Conservation (phyloP, 2,113 vertebrate species). For the Podarcis raffonei region DNA sequence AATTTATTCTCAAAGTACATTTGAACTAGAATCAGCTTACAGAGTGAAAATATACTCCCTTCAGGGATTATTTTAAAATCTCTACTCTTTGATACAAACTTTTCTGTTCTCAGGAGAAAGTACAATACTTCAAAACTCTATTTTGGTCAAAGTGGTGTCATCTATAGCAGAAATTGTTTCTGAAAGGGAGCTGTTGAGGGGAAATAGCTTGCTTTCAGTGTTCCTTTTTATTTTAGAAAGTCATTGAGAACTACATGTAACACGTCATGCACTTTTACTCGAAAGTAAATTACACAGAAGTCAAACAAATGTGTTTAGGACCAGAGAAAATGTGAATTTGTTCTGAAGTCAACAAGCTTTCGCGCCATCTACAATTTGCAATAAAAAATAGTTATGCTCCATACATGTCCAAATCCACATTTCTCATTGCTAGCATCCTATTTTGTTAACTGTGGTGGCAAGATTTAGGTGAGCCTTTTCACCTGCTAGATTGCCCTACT, state of each 20-base stretch:
- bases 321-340: background rate
- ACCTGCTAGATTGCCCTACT: background rate
- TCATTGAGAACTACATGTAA: background rate
- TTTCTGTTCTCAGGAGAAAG: background rate
- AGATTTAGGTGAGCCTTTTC: background rate
- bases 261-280: background rate
- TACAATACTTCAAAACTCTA: conserved; percentile 6
- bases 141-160: background rate
- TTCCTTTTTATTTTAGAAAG: background rate
- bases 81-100: background rate
- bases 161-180: background rate
- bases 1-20: background rate
- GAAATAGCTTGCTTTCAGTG: background rate
- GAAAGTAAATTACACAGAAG: background rate
- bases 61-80: background rate
- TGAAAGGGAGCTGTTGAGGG: background rate
- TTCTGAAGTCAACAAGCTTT: background rate
- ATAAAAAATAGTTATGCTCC: too few species aligned
- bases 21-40: background rate
- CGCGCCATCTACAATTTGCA: background rate
- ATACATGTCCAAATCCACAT: background rate
- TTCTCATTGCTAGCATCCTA: background rate
- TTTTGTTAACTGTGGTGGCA: background rate
- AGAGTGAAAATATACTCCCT: background rate
- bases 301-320: background rate